Conservation (phyloP, 1,140 invertebrate species). For the Drosophila leontia region DNA sequence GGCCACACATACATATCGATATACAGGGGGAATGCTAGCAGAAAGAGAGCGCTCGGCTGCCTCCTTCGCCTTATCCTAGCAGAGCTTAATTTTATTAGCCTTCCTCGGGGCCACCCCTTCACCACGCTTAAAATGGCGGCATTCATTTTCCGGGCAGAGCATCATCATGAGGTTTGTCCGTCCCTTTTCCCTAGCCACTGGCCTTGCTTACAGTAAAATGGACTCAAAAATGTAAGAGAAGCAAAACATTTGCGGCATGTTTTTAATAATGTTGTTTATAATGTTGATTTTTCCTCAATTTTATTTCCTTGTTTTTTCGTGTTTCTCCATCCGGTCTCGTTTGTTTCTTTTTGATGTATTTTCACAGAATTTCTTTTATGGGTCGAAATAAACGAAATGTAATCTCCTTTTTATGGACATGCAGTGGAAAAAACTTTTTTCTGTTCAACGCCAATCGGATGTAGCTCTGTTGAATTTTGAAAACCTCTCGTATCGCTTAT, state of each 20-base stretch:
- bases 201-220: slow-evolving; percentile 67
- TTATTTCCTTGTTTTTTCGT: slow-evolving; percentile 35
- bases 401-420: slow-evolving; percentile 54
- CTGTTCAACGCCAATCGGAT: slow-evolving; percentile 12
- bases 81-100: slow-evolving; percentile 73
- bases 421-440: slow-evolving; percentile 9
- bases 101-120: slow-evolving; percentile 5
- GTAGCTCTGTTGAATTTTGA: slow-evolving; percentile 8
- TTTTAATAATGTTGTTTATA: slow-evolving; percentile 85
- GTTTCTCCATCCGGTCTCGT: slow-evolving; percentile 17
- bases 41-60: slow-evolving; percentile 6
- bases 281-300: slow-evolving; percentile 68
- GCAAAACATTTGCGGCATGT: slow-evolving; percentile 84
- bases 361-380: slow-evolving; percentile 72
- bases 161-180: slow-evolving; percentile 64
- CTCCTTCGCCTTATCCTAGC: slow-evolving; percentile 14
- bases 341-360: slow-evolving; percentile 66
- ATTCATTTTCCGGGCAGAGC: slow-evolving; percentile 64
- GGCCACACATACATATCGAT: slow-evolving; percentile 25
- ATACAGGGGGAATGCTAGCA: neutral
- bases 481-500: slow-evolving; percentile 9
- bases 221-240: slow-evolving; percentile 80
- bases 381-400: slow-evolving; percentile 52
- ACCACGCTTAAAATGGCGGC: slow-evolving; percentile 26
- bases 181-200: slow-evolving; percentile 25